Conservation (phyloP, 2,797 vertebrate species). For the Molothrus aeneus region DNA sequence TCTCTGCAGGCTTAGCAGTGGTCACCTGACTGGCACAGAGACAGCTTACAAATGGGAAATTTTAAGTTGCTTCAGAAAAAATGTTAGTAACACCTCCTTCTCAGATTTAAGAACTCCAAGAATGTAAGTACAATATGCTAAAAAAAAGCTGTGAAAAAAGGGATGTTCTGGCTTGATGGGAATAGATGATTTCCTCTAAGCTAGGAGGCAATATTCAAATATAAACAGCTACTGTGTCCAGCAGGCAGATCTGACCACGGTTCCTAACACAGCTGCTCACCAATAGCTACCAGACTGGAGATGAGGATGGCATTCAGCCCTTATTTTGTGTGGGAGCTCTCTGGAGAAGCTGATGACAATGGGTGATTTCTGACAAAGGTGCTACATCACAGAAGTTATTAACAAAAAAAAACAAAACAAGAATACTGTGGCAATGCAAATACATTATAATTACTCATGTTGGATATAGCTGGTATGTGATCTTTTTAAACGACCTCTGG, state of each 20-base stretch:
- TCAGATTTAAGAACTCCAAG: background rate
- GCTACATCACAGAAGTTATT: background rate
- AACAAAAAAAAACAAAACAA: background rate
- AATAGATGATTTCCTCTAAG: background rate
- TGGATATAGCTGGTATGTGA: background rate
- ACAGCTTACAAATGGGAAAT: background rate
- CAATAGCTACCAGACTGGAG: background rate
- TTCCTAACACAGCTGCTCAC: background rate
- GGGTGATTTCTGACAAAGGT: background rate
- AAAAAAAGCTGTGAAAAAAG: background rate
- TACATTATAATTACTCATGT: background rate
- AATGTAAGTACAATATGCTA: background rate
- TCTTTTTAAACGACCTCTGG: background rate
- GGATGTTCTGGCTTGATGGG: background rate
- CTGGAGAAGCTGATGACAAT: background rate
- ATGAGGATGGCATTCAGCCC: background rate
- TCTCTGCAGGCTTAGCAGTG: background rate
- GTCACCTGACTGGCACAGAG: conserved; percentile 10
- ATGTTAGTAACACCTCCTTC: background rate
- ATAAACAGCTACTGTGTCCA: background rate
- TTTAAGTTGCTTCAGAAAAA: background rate
- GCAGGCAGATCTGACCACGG: background rate
- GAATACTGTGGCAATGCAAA: background rate
- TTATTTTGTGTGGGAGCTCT: background rate
- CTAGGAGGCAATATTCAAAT: background rate